Evolutionary conservation across 1,140 invertebrate species (phyloP).

Genomic region (Drosophila auraria): DNA sequence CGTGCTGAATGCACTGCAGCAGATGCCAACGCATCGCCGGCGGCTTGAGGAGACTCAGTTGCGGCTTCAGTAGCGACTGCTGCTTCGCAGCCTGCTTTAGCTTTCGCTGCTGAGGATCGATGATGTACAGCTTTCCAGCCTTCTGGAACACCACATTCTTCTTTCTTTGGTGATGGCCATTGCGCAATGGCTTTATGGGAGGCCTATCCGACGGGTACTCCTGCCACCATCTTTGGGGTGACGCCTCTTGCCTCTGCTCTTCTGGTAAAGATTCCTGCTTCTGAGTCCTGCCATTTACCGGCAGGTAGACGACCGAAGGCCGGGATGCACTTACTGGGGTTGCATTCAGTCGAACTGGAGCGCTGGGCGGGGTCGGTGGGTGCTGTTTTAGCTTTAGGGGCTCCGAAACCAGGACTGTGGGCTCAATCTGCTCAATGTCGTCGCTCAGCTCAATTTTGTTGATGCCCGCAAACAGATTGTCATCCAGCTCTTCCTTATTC

Average conservation of each 20-base stretch:
- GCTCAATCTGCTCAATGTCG: slow-evolving; percentile 75
- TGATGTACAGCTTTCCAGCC: slow-evolving; percentile 78
- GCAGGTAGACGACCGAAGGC: slow-evolving; percentile 41
- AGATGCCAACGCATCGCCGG: slow-evolving; percentile 55
- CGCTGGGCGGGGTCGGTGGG: background rate
- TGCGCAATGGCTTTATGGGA: slow-evolving; percentile 11
- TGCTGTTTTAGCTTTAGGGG: slow-evolving; percentile 55
- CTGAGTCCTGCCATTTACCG: slow-evolving; percentile 30
- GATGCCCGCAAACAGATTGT: slow-evolving; percentile 73
- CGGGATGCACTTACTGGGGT: background rate
- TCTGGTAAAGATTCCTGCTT: slow-evolving; percentile 15
- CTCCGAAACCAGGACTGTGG: slow-evolving; percentile 71
- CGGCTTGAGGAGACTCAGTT: slow-evolving; percentile 68
- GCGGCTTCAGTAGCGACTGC: slow-evolving; percentile 79
- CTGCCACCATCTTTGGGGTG: background rate
- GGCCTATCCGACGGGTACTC: background rate
- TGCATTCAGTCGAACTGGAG: slow-evolving; percentile 20
- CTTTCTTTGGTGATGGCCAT: slow-evolving; percentile 46
- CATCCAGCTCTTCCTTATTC: slow-evolving; percentile 78
- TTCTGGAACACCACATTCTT: slow-evolving; percentile 77
- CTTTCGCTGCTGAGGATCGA: slow-evolving; percentile 76
- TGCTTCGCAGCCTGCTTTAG: slow-evolving; percentile 74
- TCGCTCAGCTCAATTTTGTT: slow-evolving; percentile 67
- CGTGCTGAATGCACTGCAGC: slow-evolving; percentile 67
- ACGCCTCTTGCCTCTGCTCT: background rate